Conservation (phyloP, 2,797 vertebrate species). For the Pangasius djambal region DNA sequence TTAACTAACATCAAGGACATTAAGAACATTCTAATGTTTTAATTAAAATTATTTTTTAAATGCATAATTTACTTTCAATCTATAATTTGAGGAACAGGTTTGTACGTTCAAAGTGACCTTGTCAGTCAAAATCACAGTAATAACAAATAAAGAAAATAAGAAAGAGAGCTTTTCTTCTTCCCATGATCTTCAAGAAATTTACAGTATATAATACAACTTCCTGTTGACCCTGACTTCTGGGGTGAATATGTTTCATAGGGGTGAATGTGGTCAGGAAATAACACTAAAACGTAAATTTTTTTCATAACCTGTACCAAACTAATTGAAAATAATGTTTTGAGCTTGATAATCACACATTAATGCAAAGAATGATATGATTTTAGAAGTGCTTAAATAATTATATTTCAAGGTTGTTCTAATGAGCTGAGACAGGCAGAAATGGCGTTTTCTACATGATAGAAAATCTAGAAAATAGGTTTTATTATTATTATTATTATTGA, state of each 20-base stretch:
- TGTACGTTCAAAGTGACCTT: background rate
- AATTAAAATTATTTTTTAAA: too few relatives aligned
- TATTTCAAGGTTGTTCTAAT: background rate
- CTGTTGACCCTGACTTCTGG: background rate
- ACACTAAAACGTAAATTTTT: background rate
- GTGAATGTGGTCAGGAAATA: background rate
- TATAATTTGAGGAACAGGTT: background rate
- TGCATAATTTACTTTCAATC: background rate
- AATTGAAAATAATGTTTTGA: background rate
- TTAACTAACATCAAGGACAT: background rate
- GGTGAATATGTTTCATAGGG: background rate
- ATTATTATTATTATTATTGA: background rate
- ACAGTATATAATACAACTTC: background rate
- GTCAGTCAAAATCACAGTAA: background rate
- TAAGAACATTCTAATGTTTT: background rate
- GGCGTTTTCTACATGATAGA: background rate
- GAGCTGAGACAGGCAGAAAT: background rate
- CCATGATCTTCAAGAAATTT: background rate
- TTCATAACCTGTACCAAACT: background rate
- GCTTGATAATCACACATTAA: background rate
- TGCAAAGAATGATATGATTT: background rate
- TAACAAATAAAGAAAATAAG: background rate
- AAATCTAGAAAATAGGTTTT: background rate
- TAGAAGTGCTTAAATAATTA: background rate
- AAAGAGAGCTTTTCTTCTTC: background rate